Conservation (phyloP, 2,113 vertebrate genomes). For the Crotalus viridis region DNA sequence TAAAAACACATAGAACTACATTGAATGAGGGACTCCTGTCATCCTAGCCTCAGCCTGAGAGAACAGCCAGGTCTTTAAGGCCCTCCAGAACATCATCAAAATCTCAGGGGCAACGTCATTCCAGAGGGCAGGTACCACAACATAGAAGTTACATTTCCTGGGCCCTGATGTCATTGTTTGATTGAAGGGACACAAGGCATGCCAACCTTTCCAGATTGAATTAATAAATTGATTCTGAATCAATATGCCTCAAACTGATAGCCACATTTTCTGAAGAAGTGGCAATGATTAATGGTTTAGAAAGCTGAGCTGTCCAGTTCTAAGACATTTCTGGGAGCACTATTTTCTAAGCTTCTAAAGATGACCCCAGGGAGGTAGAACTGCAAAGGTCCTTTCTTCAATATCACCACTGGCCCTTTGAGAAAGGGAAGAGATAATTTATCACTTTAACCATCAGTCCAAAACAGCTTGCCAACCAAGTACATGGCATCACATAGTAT, state of each 20-base stretch:
- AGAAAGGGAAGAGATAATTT: background rate
- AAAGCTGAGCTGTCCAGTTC: too few species aligned
- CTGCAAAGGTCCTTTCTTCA: background rate
- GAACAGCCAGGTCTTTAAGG: background rate
- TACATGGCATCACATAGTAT: background rate
- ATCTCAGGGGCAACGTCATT: background rate
- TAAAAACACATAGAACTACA: background rate
- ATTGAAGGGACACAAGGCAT: background rate
- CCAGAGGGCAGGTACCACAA: background rate
- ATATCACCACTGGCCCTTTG: background rate
- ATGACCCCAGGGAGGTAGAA: background rate
- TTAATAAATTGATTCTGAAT: background rate
- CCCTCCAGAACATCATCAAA: background rate
- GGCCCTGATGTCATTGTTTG: background rate
- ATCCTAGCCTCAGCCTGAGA: background rate
- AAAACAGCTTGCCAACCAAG: background rate
- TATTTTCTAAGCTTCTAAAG: background rate
- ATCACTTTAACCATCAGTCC: background rate
- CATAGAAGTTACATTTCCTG: background rate
- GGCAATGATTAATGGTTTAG: background rate
- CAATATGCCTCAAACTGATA: background rate
- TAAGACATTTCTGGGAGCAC: background rate
- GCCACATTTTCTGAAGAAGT: background rate
- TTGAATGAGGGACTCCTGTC: background rate
- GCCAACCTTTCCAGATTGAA: background rate